Conservation (phyloP, 2,797 vertebrate genomes). For the Darevskia mixta region DNA sequence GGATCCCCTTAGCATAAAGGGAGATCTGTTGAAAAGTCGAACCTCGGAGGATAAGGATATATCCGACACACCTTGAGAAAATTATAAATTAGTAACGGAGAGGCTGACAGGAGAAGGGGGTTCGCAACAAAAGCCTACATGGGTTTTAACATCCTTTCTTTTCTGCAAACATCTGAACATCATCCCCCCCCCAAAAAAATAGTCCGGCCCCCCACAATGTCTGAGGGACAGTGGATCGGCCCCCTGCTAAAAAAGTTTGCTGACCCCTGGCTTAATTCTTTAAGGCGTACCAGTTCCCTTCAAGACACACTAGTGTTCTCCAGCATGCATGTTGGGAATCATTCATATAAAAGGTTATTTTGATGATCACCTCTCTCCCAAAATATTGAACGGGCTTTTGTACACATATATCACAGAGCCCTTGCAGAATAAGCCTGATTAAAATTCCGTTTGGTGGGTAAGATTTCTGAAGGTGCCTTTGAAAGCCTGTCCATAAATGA, state of each 20-base stretch:
- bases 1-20: no score
- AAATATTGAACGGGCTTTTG: background rate
- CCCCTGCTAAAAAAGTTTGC: background rate
- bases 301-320: background rate
- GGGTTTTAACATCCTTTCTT: no score
- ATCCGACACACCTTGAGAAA: no score
- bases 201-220: background rate
- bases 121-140: no score
- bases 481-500: constrained; percentile 11
- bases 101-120: no score
- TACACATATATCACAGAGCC: background rate
- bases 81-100: no score
- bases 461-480: constrained; percentile 29
- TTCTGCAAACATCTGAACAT: no score
- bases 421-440: background rate
- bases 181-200: no score
- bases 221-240: background rate
- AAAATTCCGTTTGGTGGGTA: constrained; percentile 2
- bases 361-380: background rate
- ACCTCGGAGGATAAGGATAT: no score
- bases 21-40: no score
- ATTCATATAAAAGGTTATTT: background rate
- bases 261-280: background rate
- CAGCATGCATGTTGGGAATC: background rate
- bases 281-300: background rate